Percentiles rank a stretch among this genome's conserved stretches.
These are phyloP conservation scores for Alces alces DNA, from an alignment of 2,113 vertebrate genomes.

Conservation along the genomic window DNA sequence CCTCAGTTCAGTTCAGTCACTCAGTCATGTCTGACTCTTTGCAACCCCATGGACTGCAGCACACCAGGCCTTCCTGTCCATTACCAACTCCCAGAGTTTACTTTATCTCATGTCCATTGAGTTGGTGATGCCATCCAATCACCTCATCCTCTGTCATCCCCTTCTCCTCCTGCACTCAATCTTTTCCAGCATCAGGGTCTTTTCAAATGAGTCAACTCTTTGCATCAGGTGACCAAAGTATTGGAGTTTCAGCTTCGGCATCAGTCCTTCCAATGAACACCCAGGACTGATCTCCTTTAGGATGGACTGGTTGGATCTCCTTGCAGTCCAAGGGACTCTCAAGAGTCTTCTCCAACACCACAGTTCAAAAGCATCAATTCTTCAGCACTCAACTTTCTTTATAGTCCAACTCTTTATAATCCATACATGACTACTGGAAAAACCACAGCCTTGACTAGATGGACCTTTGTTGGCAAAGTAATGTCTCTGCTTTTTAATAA, in stretches of 20 bases:
- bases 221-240: background rate
- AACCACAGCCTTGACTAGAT: background rate
- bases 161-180: background rate
- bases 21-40: background rate
- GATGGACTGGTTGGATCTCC: background rate
- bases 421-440: background rate
- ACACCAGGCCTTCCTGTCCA: background rate
- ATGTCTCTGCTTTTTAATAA: background rate
- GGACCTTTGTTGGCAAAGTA: background rate
- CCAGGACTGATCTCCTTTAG: background rate
- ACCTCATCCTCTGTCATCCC: background rate
- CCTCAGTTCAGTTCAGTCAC: background rate
- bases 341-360: background rate
- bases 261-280: background rate
- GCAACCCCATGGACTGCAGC: background rate
- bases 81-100: background rate
- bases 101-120: background rate
- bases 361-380: background rate
- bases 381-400: accelerated
- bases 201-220: background rate
- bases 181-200: background rate
- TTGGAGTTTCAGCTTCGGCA: background rate
- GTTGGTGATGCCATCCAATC: background rate
- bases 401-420: background rate
- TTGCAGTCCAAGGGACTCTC: background rate